phyloP scores from a whole-genome alignment of 1,140 invertebrate genomes.

The Ridgeia piscesae region DNA sequence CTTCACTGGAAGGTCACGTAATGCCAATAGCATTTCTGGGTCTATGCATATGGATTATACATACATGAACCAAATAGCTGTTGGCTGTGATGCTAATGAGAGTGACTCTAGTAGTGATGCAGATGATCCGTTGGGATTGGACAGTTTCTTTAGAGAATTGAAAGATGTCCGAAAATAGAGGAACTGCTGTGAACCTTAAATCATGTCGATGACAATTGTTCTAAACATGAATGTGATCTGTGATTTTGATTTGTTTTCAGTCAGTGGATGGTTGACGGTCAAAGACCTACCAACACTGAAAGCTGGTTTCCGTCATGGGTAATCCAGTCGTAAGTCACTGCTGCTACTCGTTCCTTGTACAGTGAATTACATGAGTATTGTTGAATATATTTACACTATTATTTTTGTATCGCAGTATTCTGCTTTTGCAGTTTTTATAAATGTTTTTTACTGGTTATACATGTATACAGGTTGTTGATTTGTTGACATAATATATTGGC shows the following conservation, averaged over 20 bases:
- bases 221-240: not conserved
- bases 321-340: conserved; percentile 4
- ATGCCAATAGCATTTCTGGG: not conserved
- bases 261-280: not conserved
- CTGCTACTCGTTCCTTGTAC: not conserved
- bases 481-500: not conserved
- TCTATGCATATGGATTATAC: not conserved
- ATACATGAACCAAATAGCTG: not conserved
- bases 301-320: not conserved
- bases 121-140: not conserved
- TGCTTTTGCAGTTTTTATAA: not conserved
- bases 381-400: not conserved
- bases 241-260: not conserved
- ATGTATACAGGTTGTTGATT: not conserved
- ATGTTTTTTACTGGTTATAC: not conserved
- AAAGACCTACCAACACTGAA: conserved; percentile 5
- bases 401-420: not conserved
- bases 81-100: not conserved
- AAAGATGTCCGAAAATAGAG: not conserved
- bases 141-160: conserved; percentile 6
- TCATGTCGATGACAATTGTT: not conserved
- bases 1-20: not conserved
- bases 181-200: not conserved
- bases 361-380: not conserved
- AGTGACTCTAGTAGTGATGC: not conserved